Evolutionary conservation across 92 coral and sea anemone species (phyloP).

Genomic region (Diadumene lineata): DNA sequence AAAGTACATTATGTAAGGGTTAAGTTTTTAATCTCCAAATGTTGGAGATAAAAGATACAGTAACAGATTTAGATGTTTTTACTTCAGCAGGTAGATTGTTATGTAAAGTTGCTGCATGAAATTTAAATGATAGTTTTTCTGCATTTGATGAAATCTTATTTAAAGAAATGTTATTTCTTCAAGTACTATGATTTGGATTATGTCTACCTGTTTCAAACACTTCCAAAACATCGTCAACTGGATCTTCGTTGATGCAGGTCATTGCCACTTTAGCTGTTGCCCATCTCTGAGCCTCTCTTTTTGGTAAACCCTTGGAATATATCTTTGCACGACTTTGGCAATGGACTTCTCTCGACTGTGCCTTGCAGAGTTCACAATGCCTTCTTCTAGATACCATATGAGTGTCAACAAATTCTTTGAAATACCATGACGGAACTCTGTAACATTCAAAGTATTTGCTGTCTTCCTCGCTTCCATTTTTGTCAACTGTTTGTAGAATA

Average conservation of each 20-base stretch:
- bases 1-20: too few species aligned
- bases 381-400: slow-evolving; percentile 64
- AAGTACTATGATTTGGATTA: too few species aligned
- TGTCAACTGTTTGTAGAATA: slow-evolving; percentile 59
- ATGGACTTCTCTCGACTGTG: slow-evolving; percentile 82
- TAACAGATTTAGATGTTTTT: too few species aligned
- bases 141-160: too few species aligned
- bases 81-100: too few species aligned
- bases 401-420: slow-evolving; percentile 65
- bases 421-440: slow-evolving; percentile 79
- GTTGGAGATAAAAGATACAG: too few species aligned
- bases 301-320: slow-evolving; percentile 73
- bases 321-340: slow-evolving; percentile 73
- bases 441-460: slow-evolving; percentile 78
- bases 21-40: too few species aligned
- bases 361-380: slow-evolving; percentile 72
- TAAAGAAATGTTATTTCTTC: too few species aligned
- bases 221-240: slow-evolving; percentile 32
- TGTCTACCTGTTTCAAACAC: slow-evolving; percentile 31
- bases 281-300: slow-evolving; percentile 78
- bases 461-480: slow-evolving; percentile 63
- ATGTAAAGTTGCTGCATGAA: too few species aligned
- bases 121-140: too few species aligned
- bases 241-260: not conserved
- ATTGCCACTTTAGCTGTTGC: slow-evolving; percentile 47